A percentile compares a stretch with the other conserved stretches of the same genome.
These are phyloP conservation scores for Agonopterix heracliana DNA, from an alignment of 2,888 invertebrate genomes.

Conservation along the genomic window DNA sequence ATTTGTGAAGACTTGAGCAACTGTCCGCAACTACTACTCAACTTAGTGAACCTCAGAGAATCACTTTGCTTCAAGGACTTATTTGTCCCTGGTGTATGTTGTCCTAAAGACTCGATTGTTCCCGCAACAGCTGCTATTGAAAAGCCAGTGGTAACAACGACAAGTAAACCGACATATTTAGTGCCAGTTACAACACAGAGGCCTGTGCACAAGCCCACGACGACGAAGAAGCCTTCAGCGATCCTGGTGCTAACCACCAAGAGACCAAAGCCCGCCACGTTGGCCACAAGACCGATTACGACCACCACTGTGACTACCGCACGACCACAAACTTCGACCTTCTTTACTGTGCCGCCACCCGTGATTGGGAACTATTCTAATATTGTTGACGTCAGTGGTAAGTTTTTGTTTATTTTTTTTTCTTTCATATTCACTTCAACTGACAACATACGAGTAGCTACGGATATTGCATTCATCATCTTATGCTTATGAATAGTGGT, in stretches of 20 bases:
- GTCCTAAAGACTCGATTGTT: conserved; percentile 78
- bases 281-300: conserved; percentile 35
- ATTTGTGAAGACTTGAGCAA: conserved; percentile 92
- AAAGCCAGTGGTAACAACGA: conserved; percentile 48
- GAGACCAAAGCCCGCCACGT: conserved; percentile 26
- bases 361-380: conserved; percentile 61
- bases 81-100: conserved; percentile 95
- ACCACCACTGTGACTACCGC: conserved; percentile 41
- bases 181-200: conserved; percentile 57
- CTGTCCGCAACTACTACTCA: conserved; percentile 89
- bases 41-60: conserved; percentile 87
- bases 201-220: conserved; percentile 46
- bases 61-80: conserved; percentile 94
- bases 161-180: conserved; percentile 59
- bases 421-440: background rate
- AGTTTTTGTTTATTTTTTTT: conserved; percentile 15
- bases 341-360: conserved; percentile 61
- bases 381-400: conserved; percentile 74
- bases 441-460: background rate
- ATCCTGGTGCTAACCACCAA: conserved; percentile 21
- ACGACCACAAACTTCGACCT: conserved; percentile 56
- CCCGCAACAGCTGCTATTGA: conserved; percentile 41
- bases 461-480: no score
- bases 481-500: no score
- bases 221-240: conserved; percentile 37